Evolutionary conservation across 1,140 invertebrate species (phyloP).

Genomic region (Metopolophium dirhodum): DNA sequence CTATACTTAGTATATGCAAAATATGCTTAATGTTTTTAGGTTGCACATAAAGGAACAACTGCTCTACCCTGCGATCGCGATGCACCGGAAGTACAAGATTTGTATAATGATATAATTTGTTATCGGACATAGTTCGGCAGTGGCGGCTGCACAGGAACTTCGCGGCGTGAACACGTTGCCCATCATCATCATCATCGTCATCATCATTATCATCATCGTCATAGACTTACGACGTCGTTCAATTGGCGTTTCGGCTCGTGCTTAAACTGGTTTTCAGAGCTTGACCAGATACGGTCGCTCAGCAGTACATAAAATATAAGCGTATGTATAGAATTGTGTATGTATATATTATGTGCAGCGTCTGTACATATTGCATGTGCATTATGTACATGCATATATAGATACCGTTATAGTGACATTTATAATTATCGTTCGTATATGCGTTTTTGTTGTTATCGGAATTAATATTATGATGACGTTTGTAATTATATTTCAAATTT

Average conservation of each 20-base stretch:
- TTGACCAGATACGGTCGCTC: constrained; percentile 29
- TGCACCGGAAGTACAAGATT: not conserved
- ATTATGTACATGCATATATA: not conserved
- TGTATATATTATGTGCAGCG: not conserved
- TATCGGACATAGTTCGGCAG: not conserved
- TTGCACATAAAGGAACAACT: not conserved
- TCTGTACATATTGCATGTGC: not conserved
- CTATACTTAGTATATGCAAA: not conserved
- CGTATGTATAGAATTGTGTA: not conserved
- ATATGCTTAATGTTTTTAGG: not conserved
- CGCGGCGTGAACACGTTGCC: not conserved
- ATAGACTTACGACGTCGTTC: not conserved
- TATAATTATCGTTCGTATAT: not conserved
- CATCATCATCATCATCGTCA: not conserved
- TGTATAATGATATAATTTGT: not conserved
- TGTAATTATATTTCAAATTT: not conserved
- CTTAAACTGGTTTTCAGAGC: constrained; percentile 47
- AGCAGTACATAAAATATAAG: not conserved
- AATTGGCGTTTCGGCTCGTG: not conserved
- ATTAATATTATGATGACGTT: not conserved
- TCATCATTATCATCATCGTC: not conserved
- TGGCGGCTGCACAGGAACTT: constrained; percentile 1
- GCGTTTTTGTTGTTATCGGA: not conserved
- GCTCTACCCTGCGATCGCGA: not conserved
- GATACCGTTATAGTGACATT: not conserved